These are phyloP conservation scores for Pseudolaguvia tuberculata DNA, from an alignment of 2,113 vertebrate species.

Conservation along the genomic window DNA sequence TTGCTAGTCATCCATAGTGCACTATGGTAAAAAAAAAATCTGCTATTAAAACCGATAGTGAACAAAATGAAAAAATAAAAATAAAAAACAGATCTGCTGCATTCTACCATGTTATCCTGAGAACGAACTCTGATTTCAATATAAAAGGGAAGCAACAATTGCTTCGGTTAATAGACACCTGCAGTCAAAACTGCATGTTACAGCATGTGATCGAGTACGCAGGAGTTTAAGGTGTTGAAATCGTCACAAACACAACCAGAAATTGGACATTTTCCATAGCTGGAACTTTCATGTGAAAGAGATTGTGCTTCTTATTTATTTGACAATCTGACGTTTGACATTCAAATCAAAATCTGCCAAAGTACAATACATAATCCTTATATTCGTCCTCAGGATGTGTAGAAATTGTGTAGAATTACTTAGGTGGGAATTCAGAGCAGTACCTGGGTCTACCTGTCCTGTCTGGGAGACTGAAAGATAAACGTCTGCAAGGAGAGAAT, in stretches of 20 bases:
- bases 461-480: slow-evolving; percentile 99
- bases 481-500: slow-evolving; percentile 99
- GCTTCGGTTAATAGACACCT: too few species aligned
- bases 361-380: not conserved
- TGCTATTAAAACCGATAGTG: not conserved
- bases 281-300: not conserved
- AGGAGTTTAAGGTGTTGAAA: not conserved
- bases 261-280: not conserved
- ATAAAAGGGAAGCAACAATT: not conserved
- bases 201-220: not conserved
- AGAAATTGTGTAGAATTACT: slow-evolving; percentile 60
- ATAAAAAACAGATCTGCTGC: slow-evolving; percentile 26
- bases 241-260: not conserved
- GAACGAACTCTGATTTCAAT: slow-evolving; percentile 26
- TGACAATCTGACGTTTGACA: not conserved
- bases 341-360: slow-evolving; percentile 9
- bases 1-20: not conserved
- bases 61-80: slow-evolving; percentile 9
- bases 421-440: slow-evolving; percentile 86
- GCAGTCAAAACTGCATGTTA: not conserved
- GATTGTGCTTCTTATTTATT: not conserved
- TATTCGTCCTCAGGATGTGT: slow-evolving; percentile 38
- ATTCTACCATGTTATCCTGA: slow-evolving; percentile 38
- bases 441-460: slow-evolving; percentile 99
- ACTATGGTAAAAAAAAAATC: not conserved